Base-by-base conservation (phyloP, 1,140 invertebrate species). In the Bombyx mandarina region DNA sequence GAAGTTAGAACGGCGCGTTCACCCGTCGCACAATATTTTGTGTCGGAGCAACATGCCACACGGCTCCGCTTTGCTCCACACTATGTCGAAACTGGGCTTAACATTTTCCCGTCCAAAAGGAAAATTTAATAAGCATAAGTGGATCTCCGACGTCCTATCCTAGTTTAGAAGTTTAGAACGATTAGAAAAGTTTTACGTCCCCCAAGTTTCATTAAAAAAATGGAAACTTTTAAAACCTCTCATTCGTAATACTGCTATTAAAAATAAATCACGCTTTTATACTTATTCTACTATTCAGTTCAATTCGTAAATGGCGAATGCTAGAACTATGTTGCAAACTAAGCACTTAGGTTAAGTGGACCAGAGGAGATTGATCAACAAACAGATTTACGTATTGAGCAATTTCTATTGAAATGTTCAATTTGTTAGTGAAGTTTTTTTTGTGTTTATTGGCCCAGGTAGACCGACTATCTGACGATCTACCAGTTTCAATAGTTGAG, bases 1-100 rank as follows among this genome's bases (percentile, higher is more conserved):
- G 79, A 83, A 86, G 79, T 84, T 83, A 77, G 76, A 79, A 72
- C 69, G 69, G 57, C 75, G 72, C 73, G 75, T 81, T 86, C 82
- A 82, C 77, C 70, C 77, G 62, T 67, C 79, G 71, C 77, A 83
- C 80, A 79, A 86, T 85, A 86, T 82, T 86, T 86, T 83, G 80
- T 79, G 75, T 70, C 66, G 71, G 65, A 69, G 69, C 79, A 78
- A 77, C 81, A 80, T 80, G 75, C 66, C 71, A 70, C 76, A 66
- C 75, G 69, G 68, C 77, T 77, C 69, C 77, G 71, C 73, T 75
- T 74, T 73, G 73, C 73, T 78, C 69, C 71, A 64, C 72, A 73
- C 76, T 65, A 64, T 71, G 65, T 72, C 64, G 69, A 70, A 74
- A 74, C 71, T 65, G 60, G 26, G 62, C 67, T 77, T 77, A 75